Evolutionary conservation across 2,888 invertebrate species (phyloP).

Genomic region (Beris chalybata): DNA sequence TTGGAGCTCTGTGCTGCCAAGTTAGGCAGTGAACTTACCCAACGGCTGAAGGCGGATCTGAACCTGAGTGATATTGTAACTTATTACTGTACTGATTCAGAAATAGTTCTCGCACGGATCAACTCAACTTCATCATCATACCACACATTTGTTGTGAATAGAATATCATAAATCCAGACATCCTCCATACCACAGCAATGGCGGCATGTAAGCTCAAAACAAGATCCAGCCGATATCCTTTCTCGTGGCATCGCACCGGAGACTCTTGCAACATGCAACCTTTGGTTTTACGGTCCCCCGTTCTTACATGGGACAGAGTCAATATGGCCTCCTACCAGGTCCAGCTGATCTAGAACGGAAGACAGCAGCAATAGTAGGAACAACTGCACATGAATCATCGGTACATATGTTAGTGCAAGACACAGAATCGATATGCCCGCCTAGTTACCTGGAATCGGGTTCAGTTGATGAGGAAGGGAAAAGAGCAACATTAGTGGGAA

Average conservation of each 20-base stretch:
- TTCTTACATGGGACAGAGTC: conserved; percentile 21
- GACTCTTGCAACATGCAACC: conserved; percentile 24
- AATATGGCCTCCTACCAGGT: neutral
- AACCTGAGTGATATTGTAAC: neutral
- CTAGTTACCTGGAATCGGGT: neutral
- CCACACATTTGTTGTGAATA: neutral
- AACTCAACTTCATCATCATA: too few species aligned
- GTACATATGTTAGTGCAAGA: neutral
- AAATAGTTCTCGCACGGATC: neutral
- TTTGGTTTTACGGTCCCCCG: conserved; percentile 34
- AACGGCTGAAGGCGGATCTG: neutral
- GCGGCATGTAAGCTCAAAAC: conserved; percentile 24
- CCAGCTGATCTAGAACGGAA: neutral
- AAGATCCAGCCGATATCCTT: conserved; percentile 35
- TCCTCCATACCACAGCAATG: neutral
- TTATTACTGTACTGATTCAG: neutral
- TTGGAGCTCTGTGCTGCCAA: conserved; percentile 6
- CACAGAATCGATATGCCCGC: neutral
- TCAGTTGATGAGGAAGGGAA: neutral
- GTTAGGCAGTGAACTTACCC: neutral
- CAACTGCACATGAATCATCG: neutral
- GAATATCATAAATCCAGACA: neutral
- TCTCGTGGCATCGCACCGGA: conserved; percentile 31
- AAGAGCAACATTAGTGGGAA: neutral
- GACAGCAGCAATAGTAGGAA: neutral